These are phyloP conservation scores for Abrostola tripartita DNA, from an alignment of 2,888 invertebrate genomes.

Conservation along the genomic window DNA sequence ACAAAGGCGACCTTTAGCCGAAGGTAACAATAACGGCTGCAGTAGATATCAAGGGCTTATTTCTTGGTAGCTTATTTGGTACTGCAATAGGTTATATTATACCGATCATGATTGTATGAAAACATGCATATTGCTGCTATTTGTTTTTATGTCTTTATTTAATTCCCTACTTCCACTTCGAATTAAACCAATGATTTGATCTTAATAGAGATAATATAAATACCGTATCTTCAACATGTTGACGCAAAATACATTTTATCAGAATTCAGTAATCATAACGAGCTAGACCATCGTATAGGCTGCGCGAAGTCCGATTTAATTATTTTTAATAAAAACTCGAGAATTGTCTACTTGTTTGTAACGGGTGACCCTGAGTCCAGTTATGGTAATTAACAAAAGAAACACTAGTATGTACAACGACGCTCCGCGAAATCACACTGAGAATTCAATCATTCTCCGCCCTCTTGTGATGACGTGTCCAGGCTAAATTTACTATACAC, in stretches of 20 bases:
- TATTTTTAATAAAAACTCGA: slow-evolving; percentile 4
- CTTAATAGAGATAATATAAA: too few relatives aligned
- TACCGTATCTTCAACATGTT: too few relatives aligned
- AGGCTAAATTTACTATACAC: slow-evolving; percentile 86
- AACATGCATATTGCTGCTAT: too few relatives aligned
- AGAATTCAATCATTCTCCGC: slow-evolving; percentile 79
- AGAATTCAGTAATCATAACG: too few relatives aligned
- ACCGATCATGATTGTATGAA: too few relatives aligned
- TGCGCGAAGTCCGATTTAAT: neutral
- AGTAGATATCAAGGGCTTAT: neutral
- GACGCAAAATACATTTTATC: too few relatives aligned
- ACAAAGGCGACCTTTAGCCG: slow-evolving; percentile 4
- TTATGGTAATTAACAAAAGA: slow-evolving; percentile 60
- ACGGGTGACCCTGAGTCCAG: slow-evolving; percentile 55
- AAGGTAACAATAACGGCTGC: slow-evolving; percentile 1
- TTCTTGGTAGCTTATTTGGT: neutral
- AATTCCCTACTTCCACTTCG: too few relatives aligned
- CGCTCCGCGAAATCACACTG: slow-evolving; percentile 63
- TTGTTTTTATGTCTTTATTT: too few relatives aligned
- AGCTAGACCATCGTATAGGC: neutral
- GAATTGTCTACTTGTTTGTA: slow-evolving; percentile 45
- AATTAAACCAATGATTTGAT: too few relatives aligned
- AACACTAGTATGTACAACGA: slow-evolving; percentile 46
- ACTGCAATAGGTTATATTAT: neutral
- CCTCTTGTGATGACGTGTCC: slow-evolving; percentile 81